Evolutionary conservation across 35 echinoderm and acorn worm genomes (phyloP), one percentile per base, ranked within the genome.

Genomic region (Nesometra sesokonis): DNA sequence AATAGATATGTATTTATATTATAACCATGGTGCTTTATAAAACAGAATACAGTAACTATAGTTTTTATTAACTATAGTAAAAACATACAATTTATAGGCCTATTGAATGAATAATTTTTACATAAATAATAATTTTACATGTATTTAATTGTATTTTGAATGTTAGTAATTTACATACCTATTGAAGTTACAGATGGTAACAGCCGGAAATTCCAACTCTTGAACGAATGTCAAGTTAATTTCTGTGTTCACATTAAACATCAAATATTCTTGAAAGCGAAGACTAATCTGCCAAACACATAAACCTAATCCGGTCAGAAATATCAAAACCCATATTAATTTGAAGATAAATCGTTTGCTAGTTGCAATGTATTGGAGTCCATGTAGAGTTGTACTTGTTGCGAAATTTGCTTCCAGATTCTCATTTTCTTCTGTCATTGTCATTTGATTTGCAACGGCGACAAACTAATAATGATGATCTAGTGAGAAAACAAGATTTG

Each of bases 141-240:
- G n/a, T n/a, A n/a, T n/a, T n/a, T n/a, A n/a, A n/a, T n/a, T n/a
- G n/a, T n/a, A n/a, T n/a, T n/a, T n/a, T n/a, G n/a, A n/a, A n/a
- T n/a, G n/a, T n/a, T n/a, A n/a, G n/a, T n/a, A n/a, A n/a, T n/a
- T n/a, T n/a, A n/a, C 87, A 11, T 32, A 88, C 87, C 87, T 88
- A 57, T 88, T 88, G 31, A 88, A 88, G 37, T 88, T 88, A 35
- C 87, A 88, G 23, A 88, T 82, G 39, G 87, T 88, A 35, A 88
- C 29, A 31, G 87, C 87, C 0, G 87, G 87, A 47, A 88, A 88
- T 7, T 80, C 3, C 0, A 88, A 39, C 15, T 88, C 36, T 17
- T 80, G 31, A 17, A 3, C 31, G 21, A 81, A 88, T n/a, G 37
- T 52, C 87, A 81, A 21, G 5, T 36, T 80, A 17, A 88, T 82